Percentiles rank a stretch among this genome's conserved stretches.
These are phyloP conservation scores for Brachionus asplanchnoidis DNA, from an alignment of 1,140 invertebrate species.

Conservation along the genomic window DNA sequence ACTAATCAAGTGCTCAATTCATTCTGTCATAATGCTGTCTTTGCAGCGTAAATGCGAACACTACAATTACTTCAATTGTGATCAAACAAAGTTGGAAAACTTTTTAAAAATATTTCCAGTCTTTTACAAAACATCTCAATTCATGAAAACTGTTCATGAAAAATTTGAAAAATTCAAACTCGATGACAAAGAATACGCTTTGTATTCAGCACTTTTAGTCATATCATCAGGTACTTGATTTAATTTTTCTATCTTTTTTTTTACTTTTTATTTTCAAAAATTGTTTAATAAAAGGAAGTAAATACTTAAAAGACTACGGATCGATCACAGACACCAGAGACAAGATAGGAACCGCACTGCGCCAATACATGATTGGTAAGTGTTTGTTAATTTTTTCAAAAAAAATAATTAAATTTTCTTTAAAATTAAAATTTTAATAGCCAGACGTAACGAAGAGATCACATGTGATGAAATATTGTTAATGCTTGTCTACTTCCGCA, in stretches of 20 bases:
- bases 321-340: conserved; percentile 15
- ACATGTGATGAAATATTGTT: conserved; percentile 40
- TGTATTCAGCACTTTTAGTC: conserved; percentile 14
- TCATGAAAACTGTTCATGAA: conserved; percentile 34
- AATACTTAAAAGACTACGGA: conserved; percentile 11
- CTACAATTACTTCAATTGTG: conserved; percentile 39
- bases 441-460: conserved; percentile 36
- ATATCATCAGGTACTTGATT: conserved; percentile 28
- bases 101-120: conserved; percentile 30
- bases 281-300: background rate
- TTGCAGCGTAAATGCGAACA: conserved; percentile 36
- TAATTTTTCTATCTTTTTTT: background rate
- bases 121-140: conserved; percentile 22
- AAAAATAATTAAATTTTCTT: background rate
- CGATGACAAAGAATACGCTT: conserved; percentile 39
- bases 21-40: conserved; percentile 22
- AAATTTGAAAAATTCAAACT: conserved; percentile 42
- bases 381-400: background rate
- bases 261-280: background rate
- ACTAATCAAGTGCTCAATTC: conserved; percentile 34
- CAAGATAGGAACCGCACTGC: conserved; percentile 31
- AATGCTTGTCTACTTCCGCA: conserved; percentile 28
- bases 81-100: conserved; percentile 26
- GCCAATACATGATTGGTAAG: conserved; percentile 34
- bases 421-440: background rate